Conservation (phyloP, 2,888 invertebrate genomes). For the Metalampra italica region DNA sequence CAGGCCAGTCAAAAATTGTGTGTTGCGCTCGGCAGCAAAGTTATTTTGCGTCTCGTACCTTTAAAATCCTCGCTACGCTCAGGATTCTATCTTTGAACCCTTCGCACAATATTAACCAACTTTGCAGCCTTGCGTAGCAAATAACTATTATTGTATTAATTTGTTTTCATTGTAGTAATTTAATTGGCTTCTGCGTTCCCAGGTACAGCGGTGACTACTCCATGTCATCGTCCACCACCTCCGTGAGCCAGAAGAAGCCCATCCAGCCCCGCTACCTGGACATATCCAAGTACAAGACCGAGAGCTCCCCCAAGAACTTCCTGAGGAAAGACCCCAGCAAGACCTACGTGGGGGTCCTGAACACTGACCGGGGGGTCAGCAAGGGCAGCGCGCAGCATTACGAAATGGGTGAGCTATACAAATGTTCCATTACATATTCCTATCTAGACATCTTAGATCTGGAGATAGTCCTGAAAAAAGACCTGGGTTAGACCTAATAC, state of each 20-base stretch:
- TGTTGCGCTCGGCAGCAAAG: too few relatives aligned
- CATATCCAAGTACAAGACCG: conserved; percentile 80
- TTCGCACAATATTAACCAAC: too few relatives aligned
- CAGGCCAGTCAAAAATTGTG: too few relatives aligned
- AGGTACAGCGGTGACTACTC: conserved; percentile 75
- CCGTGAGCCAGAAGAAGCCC: conserved; percentile 46
- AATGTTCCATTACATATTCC: neutral
- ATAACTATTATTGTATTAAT: too few relatives aligned
- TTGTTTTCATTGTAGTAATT: too few relatives aligned
- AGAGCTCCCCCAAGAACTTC: conserved; percentile 66
- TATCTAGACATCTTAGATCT: neutral
- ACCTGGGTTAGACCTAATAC: too few relatives aligned
- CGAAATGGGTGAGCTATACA: conserved; percentile 67
- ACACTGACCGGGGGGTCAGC: conserved; percentile 34
- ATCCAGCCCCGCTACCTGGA: conserved; percentile 76
- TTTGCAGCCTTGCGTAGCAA: too few relatives aligned
- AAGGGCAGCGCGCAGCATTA: conserved; percentile 61
- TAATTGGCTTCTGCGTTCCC: neutral
- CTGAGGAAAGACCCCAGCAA: conserved; percentile 78
- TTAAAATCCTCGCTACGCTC: too few relatives aligned
- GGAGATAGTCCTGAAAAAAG: too few relatives aligned
- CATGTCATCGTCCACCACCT: conserved; percentile 71
- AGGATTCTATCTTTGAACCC: too few relatives aligned
- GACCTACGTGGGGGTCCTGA: conserved; percentile 62
- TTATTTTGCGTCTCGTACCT: too few relatives aligned